Base-by-base conservation (phyloP, 2,113 vertebrate genomes). In the Protobothrops flavoviridis region DNA sequence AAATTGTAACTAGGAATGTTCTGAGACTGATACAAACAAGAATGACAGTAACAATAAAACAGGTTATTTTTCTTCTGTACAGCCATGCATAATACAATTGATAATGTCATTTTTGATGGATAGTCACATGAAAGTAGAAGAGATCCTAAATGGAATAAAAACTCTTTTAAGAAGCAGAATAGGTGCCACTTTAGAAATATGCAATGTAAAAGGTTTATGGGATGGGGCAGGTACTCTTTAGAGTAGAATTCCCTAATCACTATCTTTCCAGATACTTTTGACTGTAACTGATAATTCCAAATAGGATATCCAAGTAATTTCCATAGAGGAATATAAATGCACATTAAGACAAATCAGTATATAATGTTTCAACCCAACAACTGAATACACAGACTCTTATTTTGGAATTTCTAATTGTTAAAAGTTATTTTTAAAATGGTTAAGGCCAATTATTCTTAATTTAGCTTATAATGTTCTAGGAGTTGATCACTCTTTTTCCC, bases 1-100 rank as follows among this genome's bases (percentile, higher is more conserved):
- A 93, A 96, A 90, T 88, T 91, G 94, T 93, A 94, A 61, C 48
- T 90, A 87, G 92, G 89, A 94, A 15, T 45, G 24, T 10, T 94
- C 93, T 93, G 87, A 85, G 15, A 92, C 52, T 88, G 43, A 94
- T 92, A 93, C 93, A 95, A 95, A 39, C 26, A 93, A 95, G 91
- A 93, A 10, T 0, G 91, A 94, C 91, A 87, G 88, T 81, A 2
- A 93, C 90, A 93, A 55, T 74, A 94, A 94, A 95, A 92, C n/a
- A 87, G 57, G 87, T 50, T 90, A 91, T 93, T 91, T 91, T 92
- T 56, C 55, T 95, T 92, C 57, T 91, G 10, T 91, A 91, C 95
- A 93, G 1, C 12, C 90, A 29, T 20, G 88, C 87, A 56, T 94
- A 96, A 94, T 90, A 91, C 81, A 33, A 94, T 3, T 87, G 92